phyloP scores from a whole-genome alignment of 2,797 vertebrate genomes.

The Meriones psammophilus region DNA sequence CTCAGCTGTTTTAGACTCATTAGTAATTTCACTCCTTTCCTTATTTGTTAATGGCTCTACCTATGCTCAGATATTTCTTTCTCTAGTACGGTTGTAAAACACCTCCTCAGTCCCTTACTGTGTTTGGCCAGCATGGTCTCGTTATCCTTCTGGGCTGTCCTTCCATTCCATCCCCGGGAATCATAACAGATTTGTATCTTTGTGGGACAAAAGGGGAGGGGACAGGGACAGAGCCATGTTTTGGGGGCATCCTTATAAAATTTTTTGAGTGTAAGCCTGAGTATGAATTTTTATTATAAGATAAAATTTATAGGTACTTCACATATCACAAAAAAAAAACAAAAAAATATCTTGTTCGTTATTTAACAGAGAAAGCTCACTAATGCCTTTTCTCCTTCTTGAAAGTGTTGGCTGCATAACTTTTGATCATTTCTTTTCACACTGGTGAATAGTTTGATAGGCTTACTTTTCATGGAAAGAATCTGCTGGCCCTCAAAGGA shows the following conservation, averaged over 20 bases:
- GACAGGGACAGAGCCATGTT: not conserved
- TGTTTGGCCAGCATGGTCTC: slow-evolving; percentile 60
- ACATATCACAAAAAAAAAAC: not conserved
- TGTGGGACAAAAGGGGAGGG: not conserved
- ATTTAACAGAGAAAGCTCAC: not conserved
- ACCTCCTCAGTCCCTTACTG: slow-evolving; percentile 67
- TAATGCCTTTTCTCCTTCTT: not conserved
- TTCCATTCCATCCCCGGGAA: slow-evolving; percentile 25
- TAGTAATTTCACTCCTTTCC: slow-evolving; percentile 78
- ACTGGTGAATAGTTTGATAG: not conserved
- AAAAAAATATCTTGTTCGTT: slow-evolving; percentile 25
- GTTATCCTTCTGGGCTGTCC: slow-evolving; percentile 64
- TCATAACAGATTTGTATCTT: slow-evolving; percentile 34
- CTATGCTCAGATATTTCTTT: slow-evolving; percentile 79
- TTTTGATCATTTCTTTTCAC: slow-evolving; percentile 22
- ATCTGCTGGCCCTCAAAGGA: not conserved
- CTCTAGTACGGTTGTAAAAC: slow-evolving; percentile 76
- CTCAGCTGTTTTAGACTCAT: slow-evolving; percentile 85
- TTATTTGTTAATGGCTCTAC: slow-evolving; percentile 83
- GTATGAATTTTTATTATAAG: slow-evolving; percentile 1
- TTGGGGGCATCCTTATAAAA: not conserved
- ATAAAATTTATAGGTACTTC: not conserved
- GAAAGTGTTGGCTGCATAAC: not conserved
- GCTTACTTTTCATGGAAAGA: slow-evolving; percentile 35
- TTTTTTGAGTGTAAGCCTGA: slow-evolving; percentile 35